Evolutionary conservation across 2,113 vertebrate genomes (phyloP), one percentile per base, ranked within the genome.

Genomic region (Atherinomorus stipes): DNA sequence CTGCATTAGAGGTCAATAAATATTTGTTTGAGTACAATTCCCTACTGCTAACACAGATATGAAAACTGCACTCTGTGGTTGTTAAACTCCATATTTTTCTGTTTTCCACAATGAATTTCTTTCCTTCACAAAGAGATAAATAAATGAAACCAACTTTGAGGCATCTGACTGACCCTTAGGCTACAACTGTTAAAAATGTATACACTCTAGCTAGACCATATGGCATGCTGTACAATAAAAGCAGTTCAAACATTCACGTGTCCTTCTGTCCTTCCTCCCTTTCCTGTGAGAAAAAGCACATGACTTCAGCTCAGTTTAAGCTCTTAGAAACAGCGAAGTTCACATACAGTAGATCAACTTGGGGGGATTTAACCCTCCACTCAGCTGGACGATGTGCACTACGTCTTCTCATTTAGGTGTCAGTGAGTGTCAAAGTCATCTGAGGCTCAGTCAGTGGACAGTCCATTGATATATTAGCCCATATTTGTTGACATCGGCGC

Each of bases 201-300:
- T 78, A 34, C 23, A 18, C 7, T 64, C 44, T 31, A 25, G 69
- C 37, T 49, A 3, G 52, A 31, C 72, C 83, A 69, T 74, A 74
- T 78, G 81, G 64, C 70, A 26, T 1, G 25, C 6, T 37, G 21
- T 18, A 60, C 60, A 74, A 40, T 4, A 42, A 61, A 64, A 56
- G 22, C 64, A 60, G 7, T 65, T 84, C 78, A 74, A 76, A 80
- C 71, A 71, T 81, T 79, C 59, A 84, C 62, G 44, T 21, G n/a
- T 8, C 45, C 12, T 44, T 31, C 28, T 1, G 5, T 34, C 31
- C 31, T 42, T 22, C 42, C 59, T 49, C 42, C 2, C 44, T 59
- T 44, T 5, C 16, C 42, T 11, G 54, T 52, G 42, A 64, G 53
- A 26, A 15, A 16, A 49, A 34, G 23, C 9, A 22, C 34, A 22